phyloP scores from a whole-genome alignment of 2,888 invertebrate species.

The Malacosoma neustria region DNA sequence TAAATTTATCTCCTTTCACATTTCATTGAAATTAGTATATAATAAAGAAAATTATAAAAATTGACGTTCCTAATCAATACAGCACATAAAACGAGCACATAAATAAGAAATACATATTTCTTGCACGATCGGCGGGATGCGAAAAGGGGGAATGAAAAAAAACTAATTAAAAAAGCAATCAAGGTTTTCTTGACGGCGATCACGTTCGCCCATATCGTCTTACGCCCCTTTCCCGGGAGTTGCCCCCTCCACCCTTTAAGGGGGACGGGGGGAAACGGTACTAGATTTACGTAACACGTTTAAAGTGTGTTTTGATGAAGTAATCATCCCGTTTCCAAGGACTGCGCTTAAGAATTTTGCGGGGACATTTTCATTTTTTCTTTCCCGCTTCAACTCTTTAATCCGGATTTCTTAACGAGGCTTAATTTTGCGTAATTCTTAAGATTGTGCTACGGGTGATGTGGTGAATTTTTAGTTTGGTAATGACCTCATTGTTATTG shows the following conservation, averaged over 20 bases:
- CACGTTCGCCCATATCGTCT: conserved; percentile 76
- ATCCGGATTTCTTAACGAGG: conserved; percentile 62
- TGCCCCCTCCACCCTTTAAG: conserved; percentile 48
- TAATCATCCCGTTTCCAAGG: conserved; percentile 73
- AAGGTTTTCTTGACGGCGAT: conserved; percentile 76
- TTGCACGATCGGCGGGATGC: conserved; percentile 60
- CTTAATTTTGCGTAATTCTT: conserved; percentile 46
- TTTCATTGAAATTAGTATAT: too few species aligned
- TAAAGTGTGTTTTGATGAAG: conserved; percentile 76
- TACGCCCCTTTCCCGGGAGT: conserved; percentile 62
- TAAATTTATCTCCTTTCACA: too few species aligned
- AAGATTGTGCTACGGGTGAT: conserved; percentile 27
- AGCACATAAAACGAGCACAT: conserved; percentile 38
- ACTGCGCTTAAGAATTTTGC: conserved; percentile 72
- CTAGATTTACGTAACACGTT: conserved; percentile 75
- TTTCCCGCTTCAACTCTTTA: conserved; percentile 58
- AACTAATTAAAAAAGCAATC: conserved; percentile 76
- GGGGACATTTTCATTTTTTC: conserved; percentile 43
- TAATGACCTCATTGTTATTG: conserved; percentile 9
- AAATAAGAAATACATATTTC: conserved; percentile 60
- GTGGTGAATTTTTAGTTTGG: conserved; percentile 31
- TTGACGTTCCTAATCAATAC: too few species aligned
- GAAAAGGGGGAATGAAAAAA: conserved; percentile 69
- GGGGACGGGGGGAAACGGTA: conserved; percentile 54
- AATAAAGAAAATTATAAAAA: too few species aligned